Evolutionary conservation across 1,140 invertebrate species (phyloP).

Genomic region (Idris sp.): DNA sequence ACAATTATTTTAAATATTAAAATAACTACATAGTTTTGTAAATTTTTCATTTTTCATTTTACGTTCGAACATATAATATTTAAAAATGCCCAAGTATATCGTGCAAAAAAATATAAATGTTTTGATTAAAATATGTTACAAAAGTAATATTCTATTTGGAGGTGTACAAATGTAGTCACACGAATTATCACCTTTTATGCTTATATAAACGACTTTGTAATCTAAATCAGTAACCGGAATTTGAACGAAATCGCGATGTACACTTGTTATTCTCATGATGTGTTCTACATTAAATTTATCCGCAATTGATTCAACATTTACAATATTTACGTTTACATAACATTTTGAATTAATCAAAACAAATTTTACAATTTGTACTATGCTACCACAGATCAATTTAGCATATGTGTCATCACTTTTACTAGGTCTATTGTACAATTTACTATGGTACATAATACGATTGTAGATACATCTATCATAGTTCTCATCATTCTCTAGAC

Average conservation of each 20-base stretch:
- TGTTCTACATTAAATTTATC: too few relatives aligned
- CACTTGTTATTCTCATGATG: too few relatives aligned
- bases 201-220: background rate
- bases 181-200: background rate
- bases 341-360: background rate
- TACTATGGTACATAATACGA: slow-evolving; percentile 16
- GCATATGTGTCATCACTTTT: slow-evolving; percentile 21
- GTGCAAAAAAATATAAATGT: too few relatives aligned
- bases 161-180: background rate
- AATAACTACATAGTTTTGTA: too few relatives aligned
- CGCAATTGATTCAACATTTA: too few relatives aligned
- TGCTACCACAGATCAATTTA: background rate
- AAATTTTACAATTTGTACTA: slow-evolving; percentile 16
- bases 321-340: background rate
- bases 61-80: too few relatives aligned
- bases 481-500: background rate
- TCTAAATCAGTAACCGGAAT: background rate
- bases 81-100: too few relatives aligned
- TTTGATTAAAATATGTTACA: too few relatives aligned
- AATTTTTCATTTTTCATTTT: too few relatives aligned
- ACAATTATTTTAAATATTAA: too few relatives aligned
- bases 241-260: background rate
- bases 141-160: background rate
- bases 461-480: slow-evolving; percentile 26
- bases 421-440: slow-evolving; percentile 6